Conservation (phyloP, 2,113 vertebrate genomes). For the Ardeotis arabs region DNA sequence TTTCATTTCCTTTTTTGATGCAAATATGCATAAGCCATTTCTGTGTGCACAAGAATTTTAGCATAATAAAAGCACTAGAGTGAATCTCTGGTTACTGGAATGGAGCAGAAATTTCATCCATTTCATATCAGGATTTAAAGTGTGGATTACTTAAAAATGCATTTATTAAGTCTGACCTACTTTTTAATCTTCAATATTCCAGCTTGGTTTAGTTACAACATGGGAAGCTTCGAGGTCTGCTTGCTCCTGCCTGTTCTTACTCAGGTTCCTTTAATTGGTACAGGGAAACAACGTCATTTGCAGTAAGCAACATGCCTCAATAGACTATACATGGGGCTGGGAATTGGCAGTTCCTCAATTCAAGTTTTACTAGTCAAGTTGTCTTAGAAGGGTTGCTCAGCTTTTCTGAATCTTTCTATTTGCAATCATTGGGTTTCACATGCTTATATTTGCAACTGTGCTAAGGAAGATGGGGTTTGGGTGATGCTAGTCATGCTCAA, state of each 20-base stretch:
- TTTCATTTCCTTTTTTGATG: slow-evolving; percentile 56
- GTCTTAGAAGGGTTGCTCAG: background rate
- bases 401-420: background rate
- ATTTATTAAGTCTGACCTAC: slow-evolving; percentile 76
- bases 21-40: slow-evolving; percentile 53
- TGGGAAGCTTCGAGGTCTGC: slow-evolving; percentile 30
- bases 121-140: slow-evolving; percentile 49
- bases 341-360: background rate
- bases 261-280: background rate
- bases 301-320: background rate
- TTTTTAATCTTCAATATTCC: slow-evolving; percentile 72
- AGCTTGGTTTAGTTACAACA: slow-evolving; percentile 35
- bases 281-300: background rate
- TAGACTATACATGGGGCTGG: background rate
- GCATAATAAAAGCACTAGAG: slow-evolving; percentile 32
- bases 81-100: slow-evolving; percentile 39
- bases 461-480: background rate
- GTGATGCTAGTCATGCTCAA: background rate
- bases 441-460: background rate
- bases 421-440: background rate
- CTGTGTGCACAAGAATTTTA: slow-evolving; percentile 53
- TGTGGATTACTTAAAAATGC: slow-evolving; percentile 64
- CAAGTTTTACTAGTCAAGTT: background rate
- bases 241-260: background rate
- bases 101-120: slow-evolving; percentile 30